Base-by-base conservation (phyloP, 1,140 invertebrate species). In the Pogonomyrmex californicus region DNA sequence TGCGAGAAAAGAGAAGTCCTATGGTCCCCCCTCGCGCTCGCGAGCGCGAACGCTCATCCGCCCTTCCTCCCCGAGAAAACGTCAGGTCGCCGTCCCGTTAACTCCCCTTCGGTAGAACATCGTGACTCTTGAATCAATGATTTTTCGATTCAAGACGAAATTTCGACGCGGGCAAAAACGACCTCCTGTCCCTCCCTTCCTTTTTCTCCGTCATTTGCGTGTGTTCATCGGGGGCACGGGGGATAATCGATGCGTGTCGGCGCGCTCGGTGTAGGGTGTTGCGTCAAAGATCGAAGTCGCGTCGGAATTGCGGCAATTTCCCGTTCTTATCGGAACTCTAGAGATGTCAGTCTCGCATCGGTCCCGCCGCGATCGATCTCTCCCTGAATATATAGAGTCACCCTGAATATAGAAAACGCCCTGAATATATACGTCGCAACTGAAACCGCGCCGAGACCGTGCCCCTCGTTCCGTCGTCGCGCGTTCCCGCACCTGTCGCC, bases 1-100 rank as follows among this genome's bases (percentile, higher is more conserved):
- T 14, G 51, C 79, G 51, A 83, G 68, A 60, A 62, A 60, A 83
- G 79, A 83, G 79, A 83, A 83, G 58, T 60, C 60, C 33, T 23
- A 23, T 23, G 41, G 68, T 33, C 75, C 41, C 38, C 12, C 6
- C 68, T 82, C 47, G 47, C 23, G 23, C 23, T 23, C 23, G 23
- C 44, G 41, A 62, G 23, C 41, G 60, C 47, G 65, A 58, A 14
- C 51, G 51, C 51, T 41, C 66, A 14, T 65, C 38, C 66, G 17
- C 56, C n/a, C 71, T 33, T 47, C 49, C 1, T 14, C 49, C 51
- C n/a, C 30, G 47, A 33, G 38, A 60, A 30, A 47, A 47, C 12
- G 60, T 30, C 62, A n/a, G 77, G 77, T 79, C 62, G 77, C 60
- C 60, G 62, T 47, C 63, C 62, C 47, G 76, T 47, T 30, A 14